Percentiles rank a stretch among this genome's conserved stretches.
These are phyloP conservation scores for Podarcis siculus DNA, from an alignment of 2,797 vertebrate genomes.

Conservation along the genomic window DNA sequence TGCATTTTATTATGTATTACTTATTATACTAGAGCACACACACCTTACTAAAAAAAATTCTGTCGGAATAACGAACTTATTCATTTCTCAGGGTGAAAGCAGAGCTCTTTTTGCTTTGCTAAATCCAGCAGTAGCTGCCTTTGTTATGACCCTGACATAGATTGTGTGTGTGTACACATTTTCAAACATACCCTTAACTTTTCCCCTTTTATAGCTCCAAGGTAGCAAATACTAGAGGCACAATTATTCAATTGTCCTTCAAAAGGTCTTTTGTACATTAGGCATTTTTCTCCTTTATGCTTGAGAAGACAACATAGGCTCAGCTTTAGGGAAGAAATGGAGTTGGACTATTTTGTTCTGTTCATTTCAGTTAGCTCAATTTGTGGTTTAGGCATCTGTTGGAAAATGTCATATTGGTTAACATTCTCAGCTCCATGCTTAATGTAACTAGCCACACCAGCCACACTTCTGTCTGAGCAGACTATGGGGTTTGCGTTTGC, in stretches of 20 bases:
- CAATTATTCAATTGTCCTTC: constrained; percentile 30
- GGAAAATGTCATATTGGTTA: constrained; percentile 35
- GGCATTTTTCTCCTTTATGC: constrained; percentile 28
- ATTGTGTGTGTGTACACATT: background rate
- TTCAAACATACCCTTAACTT: constrained; percentile 10
- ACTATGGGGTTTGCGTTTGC: background rate
- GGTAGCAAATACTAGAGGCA: constrained; percentile 6
- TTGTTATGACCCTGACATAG: constrained; percentile 25
- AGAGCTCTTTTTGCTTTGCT: background rate
- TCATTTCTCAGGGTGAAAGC: background rate
- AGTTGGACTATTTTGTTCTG: constrained; percentile 27
- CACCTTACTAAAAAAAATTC: background rate
- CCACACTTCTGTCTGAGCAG: constrained; percentile 39
- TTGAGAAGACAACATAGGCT: constrained; percentile 26
- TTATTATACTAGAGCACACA: background rate
- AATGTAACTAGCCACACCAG: background rate
- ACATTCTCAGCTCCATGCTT: constrained; percentile 11
- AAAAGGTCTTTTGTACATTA: constrained; percentile 31
- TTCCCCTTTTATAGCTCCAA: constrained; percentile 9
- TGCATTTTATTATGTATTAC: no score
- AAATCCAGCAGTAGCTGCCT: background rate
- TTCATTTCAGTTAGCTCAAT: constrained; percentile 44
- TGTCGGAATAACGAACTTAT: background rate
- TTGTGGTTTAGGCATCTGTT: constrained; percentile 39
- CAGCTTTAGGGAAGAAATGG: constrained; percentile 25